A percentile compares a stretch with the other conserved stretches of the same genome.
These are phyloP conservation scores for Ferrisia virgata DNA, from an alignment of 2,888 invertebrate species.

Conservation along the genomic window DNA sequence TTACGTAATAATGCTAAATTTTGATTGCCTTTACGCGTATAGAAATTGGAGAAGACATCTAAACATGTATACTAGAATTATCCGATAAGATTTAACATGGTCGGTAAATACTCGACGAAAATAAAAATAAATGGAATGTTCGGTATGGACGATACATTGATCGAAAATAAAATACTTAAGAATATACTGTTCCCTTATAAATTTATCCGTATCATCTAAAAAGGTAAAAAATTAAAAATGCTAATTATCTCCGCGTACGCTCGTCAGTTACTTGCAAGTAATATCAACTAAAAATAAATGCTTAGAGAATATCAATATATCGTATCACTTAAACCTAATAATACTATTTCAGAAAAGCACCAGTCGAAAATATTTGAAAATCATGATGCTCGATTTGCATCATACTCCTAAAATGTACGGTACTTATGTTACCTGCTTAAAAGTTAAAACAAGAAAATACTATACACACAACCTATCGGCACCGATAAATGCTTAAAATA, in stretches of 20 bases:
- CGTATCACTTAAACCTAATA: neutral
- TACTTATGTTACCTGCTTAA: neutral
- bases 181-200: neutral
- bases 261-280: neutral
- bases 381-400: neutral
- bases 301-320: neutral
- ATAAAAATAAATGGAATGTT: constrained; percentile 9
- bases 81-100: too few relatives aligned
- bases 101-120: neutral
- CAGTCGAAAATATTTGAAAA: constrained; percentile 18
- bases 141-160: neutral
- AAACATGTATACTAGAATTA: neutral
- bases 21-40: neutral
- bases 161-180: neutral
- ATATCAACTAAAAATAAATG: too few relatives aligned
- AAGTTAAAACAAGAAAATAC: neutral
- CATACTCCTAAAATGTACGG: neutral
- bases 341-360: constrained; percentile 30
- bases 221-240: neutral
- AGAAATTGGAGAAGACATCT: neutral
- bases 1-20: too few relatives aligned
- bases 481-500: neutral
- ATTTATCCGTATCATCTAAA: neutral
- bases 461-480: neutral
- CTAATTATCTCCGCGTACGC: neutral